These are phyloP conservation scores for Cyrtorhinus lividipennis DNA, from an alignment of 1,140 invertebrate genomes.

Conservation along the genomic window DNA sequence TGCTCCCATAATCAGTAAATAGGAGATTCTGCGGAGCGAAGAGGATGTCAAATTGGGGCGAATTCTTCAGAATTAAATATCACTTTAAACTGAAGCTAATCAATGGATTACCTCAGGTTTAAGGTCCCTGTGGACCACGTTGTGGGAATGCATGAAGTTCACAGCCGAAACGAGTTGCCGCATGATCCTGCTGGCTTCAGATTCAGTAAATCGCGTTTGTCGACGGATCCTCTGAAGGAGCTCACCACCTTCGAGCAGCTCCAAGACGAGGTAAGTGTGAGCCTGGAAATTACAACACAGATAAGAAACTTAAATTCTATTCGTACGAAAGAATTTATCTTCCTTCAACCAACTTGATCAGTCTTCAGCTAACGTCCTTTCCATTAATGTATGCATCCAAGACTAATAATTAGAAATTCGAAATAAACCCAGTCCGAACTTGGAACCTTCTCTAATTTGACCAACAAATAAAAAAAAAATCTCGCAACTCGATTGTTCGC, in stretches of 20 bases:
- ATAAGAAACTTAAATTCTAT: too few species aligned
- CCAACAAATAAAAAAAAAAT: too few species aligned
- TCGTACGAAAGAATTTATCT: background rate
- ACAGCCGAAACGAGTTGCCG: constrained; percentile 65
- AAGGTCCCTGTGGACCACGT: constrained; percentile 75
- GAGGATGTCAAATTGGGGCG: constrained; percentile 3
- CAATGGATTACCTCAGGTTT: constrained; percentile 57
- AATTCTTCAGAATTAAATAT: background rate
- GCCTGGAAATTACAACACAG: constrained; percentile 26
- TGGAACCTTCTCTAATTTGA: too few species aligned
- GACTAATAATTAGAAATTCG: too few species aligned
- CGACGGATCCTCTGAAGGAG: constrained; percentile 51
- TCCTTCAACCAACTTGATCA: too few species aligned
- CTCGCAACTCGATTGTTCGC: too few species aligned
- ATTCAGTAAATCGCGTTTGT: constrained; percentile 50
- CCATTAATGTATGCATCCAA: too few species aligned
- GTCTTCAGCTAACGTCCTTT: too few species aligned
- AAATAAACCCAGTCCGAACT: too few species aligned
- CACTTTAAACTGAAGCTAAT: background rate
- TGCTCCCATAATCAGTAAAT: constrained; percentile 44
- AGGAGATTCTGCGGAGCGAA: constrained; percentile 48
- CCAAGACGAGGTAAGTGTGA: constrained; percentile 74
- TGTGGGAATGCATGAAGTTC: constrained; percentile 60
- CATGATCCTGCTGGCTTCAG: constrained; percentile 53
- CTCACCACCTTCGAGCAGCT: constrained; percentile 76